These are phyloP conservation scores for Psittacula cyanocephala DNA, from an alignment of 2,113 vertebrate species.

Conservation along the genomic window DNA sequence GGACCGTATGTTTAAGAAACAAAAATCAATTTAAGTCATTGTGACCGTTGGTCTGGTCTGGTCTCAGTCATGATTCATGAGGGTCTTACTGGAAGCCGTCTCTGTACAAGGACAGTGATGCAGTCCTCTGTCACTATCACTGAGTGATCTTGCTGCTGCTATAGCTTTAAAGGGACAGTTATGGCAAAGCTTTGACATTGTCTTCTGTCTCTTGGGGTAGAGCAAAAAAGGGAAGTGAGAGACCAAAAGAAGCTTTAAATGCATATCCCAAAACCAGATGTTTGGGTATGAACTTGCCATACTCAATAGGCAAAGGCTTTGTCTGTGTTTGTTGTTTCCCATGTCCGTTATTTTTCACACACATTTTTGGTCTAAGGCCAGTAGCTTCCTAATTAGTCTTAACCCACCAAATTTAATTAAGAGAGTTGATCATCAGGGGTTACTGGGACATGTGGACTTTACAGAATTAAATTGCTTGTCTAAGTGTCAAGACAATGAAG, in stretches of 20 bases:
- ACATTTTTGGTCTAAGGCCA: not conserved
- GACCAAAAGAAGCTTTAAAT: not conserved
- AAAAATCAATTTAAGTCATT: not conserved
- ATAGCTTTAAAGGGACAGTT: not conserved
- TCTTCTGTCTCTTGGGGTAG: not conserved
- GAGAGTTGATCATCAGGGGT: not conserved
- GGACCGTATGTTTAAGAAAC: not conserved
- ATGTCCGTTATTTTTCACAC: not conserved
- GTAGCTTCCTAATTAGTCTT: not conserved
- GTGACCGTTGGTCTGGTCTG: not conserved
- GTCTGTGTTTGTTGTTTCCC: not conserved
- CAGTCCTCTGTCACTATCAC: not conserved
- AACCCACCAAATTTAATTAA: not conserved
- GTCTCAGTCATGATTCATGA: not conserved
- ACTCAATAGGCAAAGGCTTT: not conserved
- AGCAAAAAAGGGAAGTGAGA: no score
- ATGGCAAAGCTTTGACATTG: not conserved
- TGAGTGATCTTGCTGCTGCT: not conserved
- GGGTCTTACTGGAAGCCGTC: not conserved
- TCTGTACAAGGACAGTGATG: not conserved
- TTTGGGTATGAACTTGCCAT: not conserved
- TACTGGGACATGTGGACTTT: not conserved
- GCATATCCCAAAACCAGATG: rapidly evolving
- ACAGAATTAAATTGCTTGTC: not conserved
- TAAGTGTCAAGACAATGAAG: not conserved